These are phyloP conservation scores for Oxytorus armatus DNA, from an alignment of 2,888 invertebrate species.

Conservation along the genomic window DNA sequence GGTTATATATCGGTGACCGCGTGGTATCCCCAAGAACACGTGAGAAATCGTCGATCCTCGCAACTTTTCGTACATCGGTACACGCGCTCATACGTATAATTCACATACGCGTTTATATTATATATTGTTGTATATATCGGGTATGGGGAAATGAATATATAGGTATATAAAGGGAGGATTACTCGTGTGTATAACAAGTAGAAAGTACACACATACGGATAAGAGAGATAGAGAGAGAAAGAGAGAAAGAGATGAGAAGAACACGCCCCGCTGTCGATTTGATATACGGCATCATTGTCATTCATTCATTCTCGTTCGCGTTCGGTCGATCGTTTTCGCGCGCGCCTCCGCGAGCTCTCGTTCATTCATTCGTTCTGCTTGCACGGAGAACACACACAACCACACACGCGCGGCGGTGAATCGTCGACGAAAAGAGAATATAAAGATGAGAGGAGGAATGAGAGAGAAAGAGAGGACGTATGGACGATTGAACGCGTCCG, in stretches of 20 bases:
- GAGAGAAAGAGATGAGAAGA: slow-evolving; percentile 47
- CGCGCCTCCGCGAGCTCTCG: slow-evolving; percentile 51
- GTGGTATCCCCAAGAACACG: slow-evolving; percentile 52
- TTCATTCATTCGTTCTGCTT: slow-evolving; percentile 71
- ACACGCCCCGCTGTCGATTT: slow-evolving; percentile 74
- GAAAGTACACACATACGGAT: slow-evolving; percentile 47
- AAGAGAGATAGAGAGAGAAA: slow-evolving; percentile 24
- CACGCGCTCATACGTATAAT: slow-evolving; percentile 56
- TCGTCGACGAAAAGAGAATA: slow-evolving; percentile 46
- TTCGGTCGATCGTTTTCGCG: slow-evolving; percentile 58
- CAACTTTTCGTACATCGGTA: slow-evolving; percentile 62
- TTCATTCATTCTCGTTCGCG: slow-evolving; percentile 73
- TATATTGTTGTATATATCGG: not conserved
- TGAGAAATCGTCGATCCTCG: slow-evolving; percentile 66
- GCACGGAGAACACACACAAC: slow-evolving; percentile 31
- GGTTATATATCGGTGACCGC: slow-evolving; percentile 42
- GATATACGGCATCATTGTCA: slow-evolving; percentile 79
- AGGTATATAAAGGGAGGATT: slow-evolving; percentile 25
- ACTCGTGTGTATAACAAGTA: slow-evolving; percentile 56
- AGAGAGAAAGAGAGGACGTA: slow-evolving; percentile 3
- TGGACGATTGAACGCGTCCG: slow-evolving; percentile 43
- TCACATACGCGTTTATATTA: slow-evolving; percentile 49
- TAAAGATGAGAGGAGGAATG: slow-evolving; percentile 36
- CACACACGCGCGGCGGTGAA: slow-evolving; percentile 21
- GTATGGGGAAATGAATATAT: slow-evolving; percentile 26